Conservation (phyloP, 1,140 invertebrate genomes). For the Ostrea edulis region DNA sequence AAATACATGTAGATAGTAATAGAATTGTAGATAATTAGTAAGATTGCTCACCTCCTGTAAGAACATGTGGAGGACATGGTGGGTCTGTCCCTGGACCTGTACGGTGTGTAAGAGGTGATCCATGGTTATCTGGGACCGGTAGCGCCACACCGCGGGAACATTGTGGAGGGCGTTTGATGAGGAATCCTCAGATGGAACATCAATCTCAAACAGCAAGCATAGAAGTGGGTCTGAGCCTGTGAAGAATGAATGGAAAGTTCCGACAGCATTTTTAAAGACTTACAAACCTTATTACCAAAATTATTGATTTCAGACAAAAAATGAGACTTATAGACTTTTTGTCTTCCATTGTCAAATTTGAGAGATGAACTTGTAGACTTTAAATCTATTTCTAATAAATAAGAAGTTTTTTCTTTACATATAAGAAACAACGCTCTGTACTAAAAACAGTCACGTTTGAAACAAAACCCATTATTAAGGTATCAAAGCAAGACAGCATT, state of each 20-base stretch:
- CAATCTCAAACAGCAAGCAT: conserved; percentile 64
- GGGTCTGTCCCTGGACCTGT: conserved; percentile 28
- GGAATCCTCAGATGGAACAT: conserved; percentile 33
- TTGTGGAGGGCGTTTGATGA: not conserved
- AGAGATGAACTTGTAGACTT: too few relatives aligned
- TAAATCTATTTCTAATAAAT: too few relatives aligned
- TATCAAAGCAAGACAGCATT: too few relatives aligned
- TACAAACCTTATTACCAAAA: too few relatives aligned
- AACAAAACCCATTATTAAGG: too few relatives aligned
- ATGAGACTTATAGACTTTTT: too few relatives aligned
- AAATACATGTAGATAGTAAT: not conserved
- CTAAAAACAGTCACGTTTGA: too few relatives aligned
- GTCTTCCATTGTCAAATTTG: too few relatives aligned
- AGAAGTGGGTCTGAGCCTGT: conserved; percentile 61
- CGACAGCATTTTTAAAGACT: too few relatives aligned
- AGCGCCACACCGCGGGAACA: conserved; percentile 62
- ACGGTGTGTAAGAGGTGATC: conserved; percentile 57
- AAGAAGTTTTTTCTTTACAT: too few relatives aligned
- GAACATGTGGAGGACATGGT: conserved; percentile 59
- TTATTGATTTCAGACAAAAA: too few relatives aligned
- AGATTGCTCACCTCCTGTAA: conserved; percentile 55
- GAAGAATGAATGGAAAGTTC: not conserved
- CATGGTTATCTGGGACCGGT: conserved; percentile 56
- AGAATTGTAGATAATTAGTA: not conserved
- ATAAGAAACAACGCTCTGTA: too few relatives aligned